Conservation (phyloP, 2,113 vertebrate genomes). For the Campylorhamphus procurvoides region DNA sequence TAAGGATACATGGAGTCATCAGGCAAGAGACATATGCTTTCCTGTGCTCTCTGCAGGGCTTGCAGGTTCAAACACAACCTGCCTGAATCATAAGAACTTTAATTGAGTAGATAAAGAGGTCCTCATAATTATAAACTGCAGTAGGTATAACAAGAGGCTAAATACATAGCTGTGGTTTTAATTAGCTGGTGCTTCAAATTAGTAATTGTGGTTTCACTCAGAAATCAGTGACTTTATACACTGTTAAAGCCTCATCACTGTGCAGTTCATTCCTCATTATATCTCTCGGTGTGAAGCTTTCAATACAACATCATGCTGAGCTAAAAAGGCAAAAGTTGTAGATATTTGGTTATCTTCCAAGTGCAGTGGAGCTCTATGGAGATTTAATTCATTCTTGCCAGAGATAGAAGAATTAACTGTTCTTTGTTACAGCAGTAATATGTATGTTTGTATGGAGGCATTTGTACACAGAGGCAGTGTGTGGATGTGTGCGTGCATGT, state of each 20-base stretch:
- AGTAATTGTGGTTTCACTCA: conserved; percentile 87
- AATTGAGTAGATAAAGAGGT: conserved; percentile 86
- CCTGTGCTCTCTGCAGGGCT: conserved; percentile 48
- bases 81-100: conserved; percentile 75
- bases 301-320: conserved; percentile 73
- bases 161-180: conserved; percentile 88
- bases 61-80: conserved; percentile 73
- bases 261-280: conserved; percentile 81
- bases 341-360: conserved; percentile 82
- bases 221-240: conserved; percentile 82
- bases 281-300: conserved; percentile 78
- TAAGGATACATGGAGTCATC: conserved; percentile 24
- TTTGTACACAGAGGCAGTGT: not conserved
- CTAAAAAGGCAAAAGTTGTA: conserved; percentile 73
- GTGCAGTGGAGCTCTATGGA: conserved; percentile 74
- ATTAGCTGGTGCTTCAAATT: conserved; percentile 89
- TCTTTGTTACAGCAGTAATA: conserved; percentile 56
- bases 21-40: conserved; percentile 41
- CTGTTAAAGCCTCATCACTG: conserved; percentile 78
- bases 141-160: conserved; percentile 88
- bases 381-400: conserved; percentile 76
- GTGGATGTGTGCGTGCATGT: not conserved
- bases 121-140: conserved; percentile 86
- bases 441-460: not conserved
- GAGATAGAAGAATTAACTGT: conserved; percentile 70